These are phyloP conservation scores for Fistularia commersonii DNA, from an alignment of 2,797 vertebrate genomes.

Conservation along the genomic window DNA sequence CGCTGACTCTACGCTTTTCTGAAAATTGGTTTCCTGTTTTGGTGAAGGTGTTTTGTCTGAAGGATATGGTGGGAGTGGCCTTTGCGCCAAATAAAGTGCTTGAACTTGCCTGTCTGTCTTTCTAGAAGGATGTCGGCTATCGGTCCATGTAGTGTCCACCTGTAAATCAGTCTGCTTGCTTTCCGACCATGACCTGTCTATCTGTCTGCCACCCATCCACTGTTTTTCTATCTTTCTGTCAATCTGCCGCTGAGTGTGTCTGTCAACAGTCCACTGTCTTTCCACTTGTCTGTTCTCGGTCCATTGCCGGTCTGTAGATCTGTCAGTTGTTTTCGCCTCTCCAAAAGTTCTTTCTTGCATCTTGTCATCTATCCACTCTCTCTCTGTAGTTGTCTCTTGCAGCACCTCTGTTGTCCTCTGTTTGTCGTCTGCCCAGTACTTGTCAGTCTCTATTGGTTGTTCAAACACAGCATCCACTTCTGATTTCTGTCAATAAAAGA, in stretches of 20 bases:
- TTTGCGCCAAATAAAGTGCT: slow-evolving; percentile 54
- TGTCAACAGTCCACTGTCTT: slow-evolving; percentile 70
- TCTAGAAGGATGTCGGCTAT: slow-evolving; percentile 39
- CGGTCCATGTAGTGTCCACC: slow-evolving; percentile 55
- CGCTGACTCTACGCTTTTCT: slow-evolving; percentile 38
- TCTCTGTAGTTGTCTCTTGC: slow-evolving; percentile 45
- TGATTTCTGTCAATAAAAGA: slow-evolving; percentile 53
- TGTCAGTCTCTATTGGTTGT: slow-evolving; percentile 34
- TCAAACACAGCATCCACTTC: slow-evolving; percentile 63
- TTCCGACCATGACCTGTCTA: slow-evolving; percentile 66
- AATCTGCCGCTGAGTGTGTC: slow-evolving; percentile 69
- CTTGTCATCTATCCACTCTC: slow-evolving; percentile 33
- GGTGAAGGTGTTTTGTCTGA: slow-evolving; percentile 68
- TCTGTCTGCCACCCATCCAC: slow-evolving; percentile 64
- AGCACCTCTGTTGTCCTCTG: slow-evolving; percentile 51
- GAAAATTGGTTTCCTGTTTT: slow-evolving; percentile 54
- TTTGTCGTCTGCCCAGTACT: slow-evolving; percentile 57
- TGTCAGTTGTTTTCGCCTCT: slow-evolving; percentile 41
- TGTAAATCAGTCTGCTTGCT: slow-evolving; percentile 45
- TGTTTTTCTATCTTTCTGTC: slow-evolving; percentile 70
- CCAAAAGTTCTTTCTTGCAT: slow-evolving; percentile 42
- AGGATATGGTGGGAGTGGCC: slow-evolving; percentile 70
- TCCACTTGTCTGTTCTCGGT: slow-evolving; percentile 54
- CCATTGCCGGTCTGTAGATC: slow-evolving; percentile 46
- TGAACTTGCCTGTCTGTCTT: slow-evolving; percentile 57